Percentiles rank a stretch among this genome's conserved stretches.
These are phyloP conservation scores for Vanacampus margaritifer DNA, from an alignment of 2,113 vertebrate species.

Conservation along the genomic window DNA sequence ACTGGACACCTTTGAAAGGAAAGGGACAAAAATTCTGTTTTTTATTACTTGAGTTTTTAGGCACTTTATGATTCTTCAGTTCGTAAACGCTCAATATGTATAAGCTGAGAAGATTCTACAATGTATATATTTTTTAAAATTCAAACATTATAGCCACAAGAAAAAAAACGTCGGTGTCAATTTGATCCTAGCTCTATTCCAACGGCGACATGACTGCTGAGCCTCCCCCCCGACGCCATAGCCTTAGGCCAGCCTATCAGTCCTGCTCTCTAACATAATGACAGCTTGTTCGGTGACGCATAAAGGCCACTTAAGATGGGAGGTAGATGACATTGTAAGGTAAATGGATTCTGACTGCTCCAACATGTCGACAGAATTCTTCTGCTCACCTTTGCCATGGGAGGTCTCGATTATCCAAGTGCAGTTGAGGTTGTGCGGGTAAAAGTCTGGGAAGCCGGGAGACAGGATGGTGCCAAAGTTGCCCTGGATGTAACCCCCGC, in stretches of 20 bases:
- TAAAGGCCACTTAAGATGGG: conserved; percentile 40
- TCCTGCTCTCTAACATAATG: conserved; percentile 22
- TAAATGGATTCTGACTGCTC: conserved; percentile 53
- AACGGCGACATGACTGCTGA: conserved; percentile 40
- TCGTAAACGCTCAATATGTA: neutral
- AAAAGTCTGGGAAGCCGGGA: conserved; percentile 96
- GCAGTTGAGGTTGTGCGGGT: conserved; percentile 98
- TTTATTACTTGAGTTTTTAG: accelerated
- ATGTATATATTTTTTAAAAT: neutral
- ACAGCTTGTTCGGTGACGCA: conserved; percentile 39
- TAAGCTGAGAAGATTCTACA: no score
- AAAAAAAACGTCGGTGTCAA: conserved; percentile 37
- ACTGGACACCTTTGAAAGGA: conserved; percentile 84
- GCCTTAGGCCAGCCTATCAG: conserved; percentile 50
- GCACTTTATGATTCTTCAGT: neutral
- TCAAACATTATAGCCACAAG: conserved; percentile 19
- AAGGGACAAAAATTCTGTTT: neutral
- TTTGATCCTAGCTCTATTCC: conserved; percentile 21
- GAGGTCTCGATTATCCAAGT: conserved; percentile 96
- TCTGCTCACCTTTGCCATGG: conserved; percentile 89
- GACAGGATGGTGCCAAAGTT: conserved; percentile 92
- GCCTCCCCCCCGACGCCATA: conserved; percentile 24
- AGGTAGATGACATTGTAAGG: conserved; percentile 39
- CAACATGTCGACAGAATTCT: conserved; percentile 33
- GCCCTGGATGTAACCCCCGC: conserved; percentile 93